Percentiles rank a stretch among this genome's conserved stretches.
Evolutionary conservation across 2,888 invertebrate species (phyloP).

Genomic region (Pseudeuparius sepicola): DNA sequence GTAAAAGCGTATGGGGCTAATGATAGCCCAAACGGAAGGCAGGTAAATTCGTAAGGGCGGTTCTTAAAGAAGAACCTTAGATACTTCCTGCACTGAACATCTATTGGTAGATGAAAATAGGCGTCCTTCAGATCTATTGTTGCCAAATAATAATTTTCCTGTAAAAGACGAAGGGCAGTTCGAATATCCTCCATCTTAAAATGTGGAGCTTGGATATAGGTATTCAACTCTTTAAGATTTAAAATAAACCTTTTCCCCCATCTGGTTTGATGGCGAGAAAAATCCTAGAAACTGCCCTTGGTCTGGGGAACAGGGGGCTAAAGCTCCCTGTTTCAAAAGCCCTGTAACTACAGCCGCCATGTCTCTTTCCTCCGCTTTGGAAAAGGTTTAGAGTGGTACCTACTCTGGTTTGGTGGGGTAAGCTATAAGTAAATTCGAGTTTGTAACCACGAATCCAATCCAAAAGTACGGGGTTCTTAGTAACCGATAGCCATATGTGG

Average conservation of each 20-base stretch:
- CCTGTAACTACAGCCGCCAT: too few relatives aligned
- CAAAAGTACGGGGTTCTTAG: too few relatives aligned
- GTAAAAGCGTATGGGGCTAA: conserved; percentile 26
- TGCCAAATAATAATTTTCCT: conserved; percentile 9
- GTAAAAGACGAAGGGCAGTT: conserved; percentile 21
- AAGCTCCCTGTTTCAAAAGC: too few relatives aligned
- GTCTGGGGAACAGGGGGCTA: too few relatives aligned
- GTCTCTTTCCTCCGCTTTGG: too few relatives aligned
- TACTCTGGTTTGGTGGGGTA: too few relatives aligned
- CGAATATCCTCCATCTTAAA: conserved; percentile 26
- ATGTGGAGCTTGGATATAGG: conserved; percentile 21
- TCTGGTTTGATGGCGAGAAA: conserved; percentile 15
- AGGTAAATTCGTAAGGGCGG: conserved; percentile 23
- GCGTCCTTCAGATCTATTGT: conserved; percentile 19
- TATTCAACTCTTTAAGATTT: too few relatives aligned
- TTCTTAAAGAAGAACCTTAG: conserved; percentile 23
- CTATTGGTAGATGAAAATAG: conserved; percentile 23
- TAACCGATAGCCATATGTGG: too few relatives aligned
- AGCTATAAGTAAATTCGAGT: too few relatives aligned
- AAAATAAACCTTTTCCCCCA: conserved; percentile 18
- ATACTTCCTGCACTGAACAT: conserved; percentile 19
- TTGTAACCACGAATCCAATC: too few relatives aligned
- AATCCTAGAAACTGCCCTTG: too few relatives aligned
- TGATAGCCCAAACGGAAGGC: conserved; percentile 26
- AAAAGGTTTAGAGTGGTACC: too few relatives aligned